These are phyloP conservation scores for Ammodytes dubius DNA, from an alignment of 2,113 vertebrate species.

Conservation along the genomic window DNA sequence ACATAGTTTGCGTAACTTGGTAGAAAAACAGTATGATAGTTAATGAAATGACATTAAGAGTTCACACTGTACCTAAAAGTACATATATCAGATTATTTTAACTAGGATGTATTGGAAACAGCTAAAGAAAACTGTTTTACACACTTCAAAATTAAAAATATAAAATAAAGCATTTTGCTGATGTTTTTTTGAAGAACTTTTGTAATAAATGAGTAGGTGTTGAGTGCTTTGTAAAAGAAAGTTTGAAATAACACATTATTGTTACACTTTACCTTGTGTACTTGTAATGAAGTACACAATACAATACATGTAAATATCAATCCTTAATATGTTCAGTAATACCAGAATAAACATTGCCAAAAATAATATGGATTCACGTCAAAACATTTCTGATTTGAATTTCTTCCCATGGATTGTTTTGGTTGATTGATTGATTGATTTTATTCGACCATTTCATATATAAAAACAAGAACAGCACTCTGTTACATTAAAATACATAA, in stretches of 20 bases:
- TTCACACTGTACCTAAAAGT: background rate
- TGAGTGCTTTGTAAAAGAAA: background rate
- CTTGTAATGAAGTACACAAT: background rate
- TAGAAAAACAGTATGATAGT: slow-evolving; percentile 5
- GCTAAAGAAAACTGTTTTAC: background rate
- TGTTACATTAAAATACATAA: no score
- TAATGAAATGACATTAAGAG: background rate
- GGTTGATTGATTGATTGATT: no score
- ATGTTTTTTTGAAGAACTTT: background rate
- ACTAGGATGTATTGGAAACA: background rate
- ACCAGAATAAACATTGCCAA: background rate
- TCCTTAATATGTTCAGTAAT: background rate
- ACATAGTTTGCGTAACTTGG: slow-evolving; percentile 91
- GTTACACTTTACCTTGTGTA: background rate
- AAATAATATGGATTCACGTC: background rate
- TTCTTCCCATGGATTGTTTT: background rate
- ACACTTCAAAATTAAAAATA: background rate
- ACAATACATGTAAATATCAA: background rate
- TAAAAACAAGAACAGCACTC: no score
- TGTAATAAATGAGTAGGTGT: slow-evolving; percentile 3
- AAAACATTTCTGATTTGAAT: background rate
- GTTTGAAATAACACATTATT: background rate
- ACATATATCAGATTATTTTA: background rate
- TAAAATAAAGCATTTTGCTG: background rate
- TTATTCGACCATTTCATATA: no score